phyloP scores from a whole-genome alignment of 1,140 invertebrate species.

The Scaptomyza graminum region DNA sequence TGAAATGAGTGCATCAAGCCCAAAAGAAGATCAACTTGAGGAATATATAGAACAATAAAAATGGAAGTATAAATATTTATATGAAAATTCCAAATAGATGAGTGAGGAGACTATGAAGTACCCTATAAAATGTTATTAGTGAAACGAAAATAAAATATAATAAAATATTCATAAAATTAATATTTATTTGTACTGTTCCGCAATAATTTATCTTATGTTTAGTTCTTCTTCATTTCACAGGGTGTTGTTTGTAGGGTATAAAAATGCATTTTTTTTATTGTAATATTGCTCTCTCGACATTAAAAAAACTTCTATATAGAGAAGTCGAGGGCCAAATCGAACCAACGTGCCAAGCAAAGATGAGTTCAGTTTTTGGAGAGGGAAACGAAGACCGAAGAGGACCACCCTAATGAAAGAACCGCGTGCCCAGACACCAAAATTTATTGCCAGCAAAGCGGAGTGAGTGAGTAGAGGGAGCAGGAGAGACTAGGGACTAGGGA shows the following conservation, averaged over 20 bases:
- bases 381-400: constrained; percentile 7
- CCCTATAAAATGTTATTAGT: not conserved
- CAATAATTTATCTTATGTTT: no score
- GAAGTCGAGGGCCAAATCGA: not conserved
- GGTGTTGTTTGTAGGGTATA: constrained; percentile 11
- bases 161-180: no score
- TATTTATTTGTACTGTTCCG: not conserved
- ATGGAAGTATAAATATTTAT: not conserved
- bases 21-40: constrained; percentile 25
- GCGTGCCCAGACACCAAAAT: constrained; percentile 39
- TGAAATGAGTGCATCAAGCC: constrained; percentile 43
- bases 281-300: constrained; percentile 49
- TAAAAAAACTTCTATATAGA: constrained; percentile 16
- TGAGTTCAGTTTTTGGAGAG: constrained; percentile 8
- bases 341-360: constrained; percentile 70
- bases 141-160: not conserved
- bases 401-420: constrained; percentile 58
- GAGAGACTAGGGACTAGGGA: not conserved
- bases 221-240: constrained; percentile 8
- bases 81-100: not conserved
- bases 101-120: not conserved
- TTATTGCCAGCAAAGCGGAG: constrained; percentile 51
- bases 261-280: constrained; percentile 73
- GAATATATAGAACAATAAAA: constrained; percentile 9
- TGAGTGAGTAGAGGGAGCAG: not conserved